Evolutionary conservation across 1,140 invertebrate genomes (phyloP).

Genomic region (Babylonia areolata): DNA sequence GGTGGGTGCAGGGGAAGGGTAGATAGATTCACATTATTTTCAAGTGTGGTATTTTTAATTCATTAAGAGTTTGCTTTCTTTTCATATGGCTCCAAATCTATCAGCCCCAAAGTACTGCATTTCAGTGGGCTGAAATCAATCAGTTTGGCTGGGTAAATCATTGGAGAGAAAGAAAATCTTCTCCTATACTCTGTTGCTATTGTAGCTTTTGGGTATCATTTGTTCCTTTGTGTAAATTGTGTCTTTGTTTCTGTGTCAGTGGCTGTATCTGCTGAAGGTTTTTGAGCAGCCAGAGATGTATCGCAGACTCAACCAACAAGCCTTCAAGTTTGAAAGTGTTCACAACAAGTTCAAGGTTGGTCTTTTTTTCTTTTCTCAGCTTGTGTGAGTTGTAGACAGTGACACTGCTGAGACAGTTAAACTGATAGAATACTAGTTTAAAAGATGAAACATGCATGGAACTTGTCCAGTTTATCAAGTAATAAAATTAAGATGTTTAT

Average conservation of each 20-base stretch:
- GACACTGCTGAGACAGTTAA: not conserved
- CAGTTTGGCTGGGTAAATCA: not conserved
- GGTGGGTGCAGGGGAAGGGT: no score
- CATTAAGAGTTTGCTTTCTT: no score
- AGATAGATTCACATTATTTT: no score
- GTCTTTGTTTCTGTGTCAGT: constrained; percentile 61
- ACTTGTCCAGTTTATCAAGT: not conserved
- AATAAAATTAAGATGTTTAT: no score
- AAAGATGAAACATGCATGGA: not conserved
- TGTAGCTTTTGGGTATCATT: no score
- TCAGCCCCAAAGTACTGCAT: no score
- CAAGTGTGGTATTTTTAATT: no score
- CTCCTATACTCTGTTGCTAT: no score
- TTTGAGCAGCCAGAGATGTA: constrained; percentile 72
- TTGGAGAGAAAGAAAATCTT: no score
- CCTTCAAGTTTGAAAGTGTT: constrained; percentile 66
- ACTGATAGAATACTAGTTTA: not conserved
- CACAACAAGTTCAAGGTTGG: constrained; percentile 72
- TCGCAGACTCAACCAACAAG: constrained; percentile 59
- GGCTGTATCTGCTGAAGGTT: constrained; percentile 74
- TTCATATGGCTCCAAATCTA: no score
- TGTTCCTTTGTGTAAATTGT: no score
- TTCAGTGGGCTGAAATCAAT: not conserved
- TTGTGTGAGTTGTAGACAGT: not conserved
- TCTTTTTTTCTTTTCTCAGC: not conserved